Base-by-base conservation (phyloP, 2,113 vertebrate genomes). In the Cheilinus undulatus region DNA sequence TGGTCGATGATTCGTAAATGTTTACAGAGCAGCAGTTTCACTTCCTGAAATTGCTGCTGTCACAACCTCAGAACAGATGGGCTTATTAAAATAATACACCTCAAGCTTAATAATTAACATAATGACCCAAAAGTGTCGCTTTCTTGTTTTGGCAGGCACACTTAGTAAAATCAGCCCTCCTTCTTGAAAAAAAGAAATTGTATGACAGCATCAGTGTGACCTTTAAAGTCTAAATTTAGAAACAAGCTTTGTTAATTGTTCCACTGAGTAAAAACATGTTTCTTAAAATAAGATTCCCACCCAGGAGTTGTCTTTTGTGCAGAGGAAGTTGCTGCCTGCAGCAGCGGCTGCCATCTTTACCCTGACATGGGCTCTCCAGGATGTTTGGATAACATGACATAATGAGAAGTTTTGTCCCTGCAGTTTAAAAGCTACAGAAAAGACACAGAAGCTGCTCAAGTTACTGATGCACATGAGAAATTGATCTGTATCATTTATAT, bases 211-310 rank as follows among this genome's bases (percentile, higher is more conserved):
- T 63, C 20, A 52, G 30, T 23, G 20, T 80, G 85, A 84, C 78
- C 82, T 89, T 88, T 78, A 20, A 71, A 74, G 46, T 2, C 78
- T 70, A 85, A 90, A 85, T 65, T 85, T 89, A 91, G 89, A 13
- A 56, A 72, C 43, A 68, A 0, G 57, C 82, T 88, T 88, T 87
- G 81, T 88, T 71, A 71, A 88, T 86, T 86, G 87, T 90, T 87
- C 84, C 66, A 51, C 42, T 17, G 46, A 34, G 28, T 51, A 70
- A 73, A 91, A 86, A 82, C 66, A 65, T 30, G 27, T 68, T 61
- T 76, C 86, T 69, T 70, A 87, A 86, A 87, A 89, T 86, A 84
- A 81, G 26, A 40, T 53, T 72, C 46, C 63, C 34, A 30, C 53
- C 36, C 48, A 51, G 57, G 43, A 68, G 40, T 73, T 85, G 40